A percentile compares a stretch with the other conserved stretches of the same genome.
phyloP scores from a whole-genome alignment of 2,888 invertebrate genomes.

The Tribolium freemani region DNA sequence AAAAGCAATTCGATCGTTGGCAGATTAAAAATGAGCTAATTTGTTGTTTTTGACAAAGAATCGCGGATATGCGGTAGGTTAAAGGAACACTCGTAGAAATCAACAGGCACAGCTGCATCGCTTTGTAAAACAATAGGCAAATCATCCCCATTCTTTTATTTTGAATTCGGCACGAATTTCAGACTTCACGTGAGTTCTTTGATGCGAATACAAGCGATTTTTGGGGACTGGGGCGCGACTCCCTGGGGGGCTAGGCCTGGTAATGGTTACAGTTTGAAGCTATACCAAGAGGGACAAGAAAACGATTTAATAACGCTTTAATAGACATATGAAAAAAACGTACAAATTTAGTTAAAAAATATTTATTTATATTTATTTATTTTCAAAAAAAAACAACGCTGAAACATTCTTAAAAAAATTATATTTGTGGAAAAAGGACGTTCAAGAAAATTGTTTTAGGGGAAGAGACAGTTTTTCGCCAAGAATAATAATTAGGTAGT shows the following conservation, averaged over 20 bases:
- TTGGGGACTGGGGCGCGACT: constrained; percentile 25
- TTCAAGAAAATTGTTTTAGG: too few species aligned
- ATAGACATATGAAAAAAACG: neutral
- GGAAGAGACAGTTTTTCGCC: too few species aligned
- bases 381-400: too few species aligned
- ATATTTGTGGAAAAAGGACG: too few species aligned
- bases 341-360: too few species aligned
- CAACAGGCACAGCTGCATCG: constrained; percentile 26
- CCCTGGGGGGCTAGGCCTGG: constrained; percentile 24
- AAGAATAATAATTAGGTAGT: too few species aligned
- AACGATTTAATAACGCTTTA: neutral
- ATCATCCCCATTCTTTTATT: constrained; percentile 42
- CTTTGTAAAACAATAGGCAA: constrained; percentile 42
- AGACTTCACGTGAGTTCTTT: constrained; percentile 43
- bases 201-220: constrained; percentile 36
- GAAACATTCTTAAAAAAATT: too few species aligned
- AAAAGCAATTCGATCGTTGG: neutral
- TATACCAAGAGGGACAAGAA: neutral
- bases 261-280: constrained; percentile 9
- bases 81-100: constrained; percentile 11
- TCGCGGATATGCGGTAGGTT: constrained; percentile 44
- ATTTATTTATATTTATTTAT: too few species aligned
- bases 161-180: constrained; percentile 42
- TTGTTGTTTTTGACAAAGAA: neutral
- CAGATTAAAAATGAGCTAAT: neutral